A percentile compares a stretch with the other conserved stretches of the same genome.
phyloP scores from a whole-genome alignment of 2,888 invertebrate species.

The Aphrophora alni region DNA sequence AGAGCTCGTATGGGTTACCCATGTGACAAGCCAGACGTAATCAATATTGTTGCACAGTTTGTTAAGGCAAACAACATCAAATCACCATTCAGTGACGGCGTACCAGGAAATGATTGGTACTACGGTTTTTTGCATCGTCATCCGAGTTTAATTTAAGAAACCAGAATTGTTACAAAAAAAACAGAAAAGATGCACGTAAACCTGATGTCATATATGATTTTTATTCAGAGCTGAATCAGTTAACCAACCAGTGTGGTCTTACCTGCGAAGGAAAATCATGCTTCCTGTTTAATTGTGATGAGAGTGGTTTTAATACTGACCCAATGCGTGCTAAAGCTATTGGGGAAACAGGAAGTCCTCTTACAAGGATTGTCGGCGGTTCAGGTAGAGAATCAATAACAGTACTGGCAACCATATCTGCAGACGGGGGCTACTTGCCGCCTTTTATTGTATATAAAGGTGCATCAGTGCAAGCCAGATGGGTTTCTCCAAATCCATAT shows the following conservation, averaged over 20 bases:
- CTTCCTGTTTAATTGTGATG: slow-evolving; percentile 50
- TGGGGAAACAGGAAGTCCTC: slow-evolving; percentile 49
- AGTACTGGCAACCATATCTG: slow-evolving; percentile 49
- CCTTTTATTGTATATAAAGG: slow-evolving; percentile 52
- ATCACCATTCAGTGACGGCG: slow-evolving; percentile 47
- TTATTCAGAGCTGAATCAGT: slow-evolving; percentile 46
- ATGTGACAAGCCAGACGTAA: slow-evolving; percentile 47
- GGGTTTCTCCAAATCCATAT: slow-evolving; percentile 44
- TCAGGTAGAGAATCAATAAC: slow-evolving; percentile 51
- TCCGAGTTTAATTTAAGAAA: slow-evolving; percentile 48
- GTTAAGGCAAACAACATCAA: slow-evolving; percentile 35
- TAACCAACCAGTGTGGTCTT: slow-evolving; percentile 23
- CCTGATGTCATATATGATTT: slow-evolving; percentile 50
- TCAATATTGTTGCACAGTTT: slow-evolving; percentile 33
- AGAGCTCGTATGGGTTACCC: slow-evolving; percentile 49
- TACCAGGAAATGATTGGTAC: slow-evolving; percentile 48
- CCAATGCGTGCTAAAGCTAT: slow-evolving; percentile 49
- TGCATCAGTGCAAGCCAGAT: slow-evolving; percentile 49
- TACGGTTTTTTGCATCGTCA: slow-evolving; percentile 45
- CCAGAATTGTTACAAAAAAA: slow-evolving; percentile 51
- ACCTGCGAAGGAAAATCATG: not conserved
- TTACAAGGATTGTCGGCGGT: slow-evolving; percentile 49
- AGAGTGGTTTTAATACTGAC: slow-evolving; percentile 49
- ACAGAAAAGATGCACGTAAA: slow-evolving; percentile 45
- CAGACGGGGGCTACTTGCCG: slow-evolving; percentile 48